These are phyloP conservation scores for Solea solea DNA, from an alignment of 2,113 vertebrate species.

Conservation along the genomic window DNA sequence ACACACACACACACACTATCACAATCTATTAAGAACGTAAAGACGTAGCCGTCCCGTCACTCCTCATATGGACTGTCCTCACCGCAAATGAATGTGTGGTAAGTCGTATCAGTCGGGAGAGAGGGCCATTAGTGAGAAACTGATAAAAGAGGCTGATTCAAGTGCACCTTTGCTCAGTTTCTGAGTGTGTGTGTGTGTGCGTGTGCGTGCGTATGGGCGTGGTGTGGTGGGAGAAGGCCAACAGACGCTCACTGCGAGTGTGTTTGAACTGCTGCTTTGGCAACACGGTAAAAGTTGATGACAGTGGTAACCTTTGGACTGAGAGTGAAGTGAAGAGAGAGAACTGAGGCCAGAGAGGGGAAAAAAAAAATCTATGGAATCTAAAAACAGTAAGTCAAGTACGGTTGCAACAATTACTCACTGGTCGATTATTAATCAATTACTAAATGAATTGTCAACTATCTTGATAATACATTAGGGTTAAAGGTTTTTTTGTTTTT, in stretches of 20 bases:
- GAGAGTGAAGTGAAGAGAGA: not conserved
- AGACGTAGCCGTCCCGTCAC: not conserved
- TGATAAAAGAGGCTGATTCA: slow-evolving; percentile 33
- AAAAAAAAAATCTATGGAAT: not conserved
- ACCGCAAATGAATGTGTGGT: slow-evolving; percentile 12
- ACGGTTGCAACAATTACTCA: no score
- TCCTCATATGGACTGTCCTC: not conserved
- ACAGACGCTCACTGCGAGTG: slow-evolving; percentile 15
- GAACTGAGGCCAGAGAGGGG: not conserved
- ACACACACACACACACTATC: no score
- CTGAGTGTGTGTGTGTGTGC: slow-evolving; percentile 3
- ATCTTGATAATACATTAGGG: no score
- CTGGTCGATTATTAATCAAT: no score
- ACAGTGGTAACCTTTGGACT: slow-evolving; percentile 68
- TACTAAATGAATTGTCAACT: no score
- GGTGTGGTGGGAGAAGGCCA: slow-evolving; percentile 27
- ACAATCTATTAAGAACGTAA: not conserved
- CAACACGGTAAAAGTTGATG: slow-evolving; percentile 61
- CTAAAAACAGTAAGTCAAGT: no score
- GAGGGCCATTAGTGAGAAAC: slow-evolving; percentile 40
- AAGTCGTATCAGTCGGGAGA: slow-evolving; percentile 10
- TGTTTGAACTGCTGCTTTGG: slow-evolving; percentile 65
- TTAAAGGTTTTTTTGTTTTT: no score
- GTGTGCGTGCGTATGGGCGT: not conserved
- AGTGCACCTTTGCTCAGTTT: slow-evolving; percentile 46